Percentiles rank a stretch among this genome's conserved stretches.
These are phyloP conservation scores for Caenorhabditis drosophilae DNA, from an alignment of 2,888 invertebrate species.

Conservation along the genomic window DNA sequence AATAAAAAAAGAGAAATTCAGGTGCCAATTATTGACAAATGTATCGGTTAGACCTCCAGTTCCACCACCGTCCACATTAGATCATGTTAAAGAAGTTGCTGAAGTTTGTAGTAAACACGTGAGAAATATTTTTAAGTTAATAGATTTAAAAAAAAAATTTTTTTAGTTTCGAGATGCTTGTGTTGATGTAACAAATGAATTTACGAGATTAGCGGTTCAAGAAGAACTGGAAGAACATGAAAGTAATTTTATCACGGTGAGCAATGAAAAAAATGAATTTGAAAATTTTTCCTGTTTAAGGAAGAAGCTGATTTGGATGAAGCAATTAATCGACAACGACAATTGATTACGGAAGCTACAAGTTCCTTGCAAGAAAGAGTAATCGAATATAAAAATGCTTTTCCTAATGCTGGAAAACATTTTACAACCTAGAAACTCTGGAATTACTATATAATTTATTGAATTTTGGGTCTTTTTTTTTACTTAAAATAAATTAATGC, in stretches of 20 bases:
- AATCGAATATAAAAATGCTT: neutral
- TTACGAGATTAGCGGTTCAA: conserved; percentile 38
- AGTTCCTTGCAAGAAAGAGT: conserved; percentile 4
- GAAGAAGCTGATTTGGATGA: conserved; percentile 25
- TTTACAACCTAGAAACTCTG: conserved; percentile 24
- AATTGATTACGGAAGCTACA: conserved; percentile 4
- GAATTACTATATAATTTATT: too few species aligned
- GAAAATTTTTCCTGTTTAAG: neutral
- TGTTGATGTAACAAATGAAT: conserved; percentile 38
- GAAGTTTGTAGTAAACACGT: conserved; percentile 55
- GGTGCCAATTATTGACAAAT: conserved; percentile 37
- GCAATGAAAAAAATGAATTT: neutral
- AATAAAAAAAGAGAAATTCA: conserved; percentile 5
- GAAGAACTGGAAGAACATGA: conserved; percentile 39
- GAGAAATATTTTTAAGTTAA: conserved; percentile 4
- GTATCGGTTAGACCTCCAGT: conserved; percentile 30
- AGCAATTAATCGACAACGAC: conserved; percentile 26
- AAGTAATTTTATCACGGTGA: conserved; percentile 14
- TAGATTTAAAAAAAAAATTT: neutral
- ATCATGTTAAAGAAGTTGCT: conserved; percentile 63
- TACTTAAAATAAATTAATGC: too few species aligned
- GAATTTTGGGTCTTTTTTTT: too few species aligned
- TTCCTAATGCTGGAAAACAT: conserved; percentile 24
- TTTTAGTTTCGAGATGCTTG: conserved; percentile 46
- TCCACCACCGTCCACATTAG: conserved; percentile 47